phyloP scores from a whole-genome alignment of 2,113 vertebrate genomes.

The Trichomycterus rosablanca region DNA sequence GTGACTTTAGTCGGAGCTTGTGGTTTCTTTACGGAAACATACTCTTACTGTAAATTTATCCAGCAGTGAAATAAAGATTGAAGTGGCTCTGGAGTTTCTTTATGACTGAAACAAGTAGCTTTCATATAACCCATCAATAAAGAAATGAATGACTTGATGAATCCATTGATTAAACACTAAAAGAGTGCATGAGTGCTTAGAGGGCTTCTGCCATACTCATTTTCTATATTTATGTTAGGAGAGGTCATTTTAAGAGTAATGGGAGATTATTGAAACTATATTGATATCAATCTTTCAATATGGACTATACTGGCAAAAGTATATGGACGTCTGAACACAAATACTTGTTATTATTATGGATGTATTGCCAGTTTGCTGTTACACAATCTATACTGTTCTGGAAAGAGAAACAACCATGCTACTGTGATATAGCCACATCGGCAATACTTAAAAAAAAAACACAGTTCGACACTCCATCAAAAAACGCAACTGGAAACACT shows the following conservation, averaged over 20 bases:
- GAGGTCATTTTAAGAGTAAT: constrained; percentile 14
- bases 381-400: too few relatives aligned
- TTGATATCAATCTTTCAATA: too few relatives aligned
- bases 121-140: constrained; percentile 61
- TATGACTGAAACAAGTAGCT: constrained; percentile 60
- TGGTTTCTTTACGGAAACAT: background rate
- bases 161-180: constrained; percentile 69
- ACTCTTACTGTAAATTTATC: constrained; percentile 45
- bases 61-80: constrained; percentile 24
- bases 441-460: too few relatives aligned
- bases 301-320: too few relatives aligned
- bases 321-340: too few relatives aligned
- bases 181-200: constrained; percentile 53
- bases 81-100: constrained; percentile 56
- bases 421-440: too few relatives aligned
- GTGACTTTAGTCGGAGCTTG: background rate
- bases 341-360: too few relatives aligned
- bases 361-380: too few relatives aligned
- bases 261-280: background rate
- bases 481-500: too few relatives aligned
- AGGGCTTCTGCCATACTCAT: too few relatives aligned
- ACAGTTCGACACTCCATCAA: too few relatives aligned
- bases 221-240: constrained; percentile 50
- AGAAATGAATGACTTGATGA: constrained; percentile 66
- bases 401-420: too few relatives aligned